Base-by-base conservation (phyloP, 53 echinoderm and acorn worm genomes). In the Arbacia lixula region DNA sequence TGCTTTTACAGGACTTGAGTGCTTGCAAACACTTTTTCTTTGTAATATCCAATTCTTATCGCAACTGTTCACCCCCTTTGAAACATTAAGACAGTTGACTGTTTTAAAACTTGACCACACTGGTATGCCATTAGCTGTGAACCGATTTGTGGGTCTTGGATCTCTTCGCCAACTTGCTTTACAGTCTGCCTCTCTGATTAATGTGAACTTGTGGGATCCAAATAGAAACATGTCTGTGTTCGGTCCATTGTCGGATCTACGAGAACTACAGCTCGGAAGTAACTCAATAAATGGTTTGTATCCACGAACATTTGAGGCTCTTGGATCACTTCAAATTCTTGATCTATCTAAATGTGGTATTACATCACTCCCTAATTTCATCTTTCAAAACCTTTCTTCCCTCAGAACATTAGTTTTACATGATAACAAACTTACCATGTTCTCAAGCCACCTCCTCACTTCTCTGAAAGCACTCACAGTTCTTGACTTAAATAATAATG, bases 281-380 rank as follows among this genome's bases (percentile, higher is more conserved):
- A 75, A 75, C 27, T 52, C 30, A 6, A 31, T 75, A 54, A 22
- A 54, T 55, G 34, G 53, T 0, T 40, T 75, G 20, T 9, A 53
- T 31, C 75, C 75, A 75, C 53, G 54, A 75, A 75, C 75, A 54
- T 75, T 75, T 36, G 30, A 12, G 31, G 54, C 53, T 17, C 54
- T 53, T 0, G 12, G 53, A 2, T 53, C 6, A 32, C 54, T 75
- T 2, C n/a, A 52, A 4, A 33, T 4, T 32, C 34, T 75, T 10
- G 8, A 32, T n/a, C 31, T 75, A 24, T 5, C 0, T 30, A 35
- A 27, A 5, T 54, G 75, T 20, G 36, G 12, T 32, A 55, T 75
- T 17, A 4, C 16, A 6, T n/a, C 6, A n/a, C 40, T 75, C 14
- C 32, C 52, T 26, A 36, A 52, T n/a, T 31, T 33, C 36, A 75